phyloP scores from a whole-genome alignment of 1,140 invertebrate species.

The Aphidius gifuensis region DNA sequence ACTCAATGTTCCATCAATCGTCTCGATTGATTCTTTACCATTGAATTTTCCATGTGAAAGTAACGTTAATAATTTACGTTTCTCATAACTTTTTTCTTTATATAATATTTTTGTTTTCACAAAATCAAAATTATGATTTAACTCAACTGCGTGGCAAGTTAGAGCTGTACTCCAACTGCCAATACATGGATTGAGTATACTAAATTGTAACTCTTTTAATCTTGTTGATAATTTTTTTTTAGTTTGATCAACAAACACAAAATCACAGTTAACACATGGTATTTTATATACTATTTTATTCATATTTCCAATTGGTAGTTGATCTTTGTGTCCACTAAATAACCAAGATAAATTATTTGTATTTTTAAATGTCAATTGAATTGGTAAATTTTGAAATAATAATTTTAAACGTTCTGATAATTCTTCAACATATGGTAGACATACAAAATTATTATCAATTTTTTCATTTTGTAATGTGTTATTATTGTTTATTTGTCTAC shows the following conservation, averaged over 20 bases:
- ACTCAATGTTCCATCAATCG: too few relatives aligned
- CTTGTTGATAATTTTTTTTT: not conserved
- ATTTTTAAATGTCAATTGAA: slow-evolving; percentile 13
- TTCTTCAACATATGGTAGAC: slow-evolving; percentile 17
- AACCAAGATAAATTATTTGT: slow-evolving; percentile 13
- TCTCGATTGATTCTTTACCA: too few relatives aligned
- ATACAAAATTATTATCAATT: not conserved
- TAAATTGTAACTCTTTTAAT: not conserved
- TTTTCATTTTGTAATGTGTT: not conserved
- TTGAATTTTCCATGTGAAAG: not conserved
- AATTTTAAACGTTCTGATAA: slow-evolving; percentile 10
- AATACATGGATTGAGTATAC: slow-evolving; percentile 10
- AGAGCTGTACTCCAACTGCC: not conserved
- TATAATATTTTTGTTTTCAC: slow-evolving; percentile 7
- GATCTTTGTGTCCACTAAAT: slow-evolving; percentile 18
- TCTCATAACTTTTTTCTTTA: not conserved
- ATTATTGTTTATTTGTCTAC: not conserved
- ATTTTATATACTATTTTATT: slow-evolving; percentile 12
- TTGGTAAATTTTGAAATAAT: not conserved
- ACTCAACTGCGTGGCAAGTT: slow-evolving; percentile 9
- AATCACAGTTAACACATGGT: slow-evolving; percentile 14
- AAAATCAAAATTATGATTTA: slow-evolving; percentile 18
- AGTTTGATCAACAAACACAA: slow-evolving; percentile 18
- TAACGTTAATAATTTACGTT: not conserved
- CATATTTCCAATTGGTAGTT: not conserved